Conservation (phyloP, 1,140 invertebrate genomes). For the Caenorhabditis briggsae region DNA sequence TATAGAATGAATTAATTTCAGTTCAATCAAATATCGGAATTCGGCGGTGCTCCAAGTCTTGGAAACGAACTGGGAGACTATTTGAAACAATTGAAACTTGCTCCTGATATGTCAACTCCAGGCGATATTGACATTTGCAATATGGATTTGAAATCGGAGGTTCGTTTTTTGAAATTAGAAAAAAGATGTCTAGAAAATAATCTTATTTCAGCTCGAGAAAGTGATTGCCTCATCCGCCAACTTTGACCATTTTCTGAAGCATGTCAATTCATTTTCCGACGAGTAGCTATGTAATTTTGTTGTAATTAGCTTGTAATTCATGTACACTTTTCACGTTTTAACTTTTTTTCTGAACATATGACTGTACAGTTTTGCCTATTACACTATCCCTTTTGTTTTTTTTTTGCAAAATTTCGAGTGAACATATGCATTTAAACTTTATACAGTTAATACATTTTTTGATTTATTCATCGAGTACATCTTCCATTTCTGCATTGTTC, state of each 20-base stretch:
- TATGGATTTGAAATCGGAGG: constrained; percentile 26
- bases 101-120: neutral
- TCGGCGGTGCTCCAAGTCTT: constrained; percentile 30
- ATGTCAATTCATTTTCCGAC: constrained; percentile 45
- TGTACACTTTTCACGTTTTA: constrained; percentile 31
- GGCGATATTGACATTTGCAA: constrained; percentile 46
- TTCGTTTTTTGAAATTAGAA: neutral
- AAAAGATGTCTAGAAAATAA: neutral
- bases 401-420: neutral
- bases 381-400: neutral
- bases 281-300: neutral
- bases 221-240: neutral
- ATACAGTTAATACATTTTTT: neutral
- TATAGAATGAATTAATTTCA: no score
- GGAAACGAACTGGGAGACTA: constrained; percentile 42
- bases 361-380: no score
- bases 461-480: neutral
- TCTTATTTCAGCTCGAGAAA: constrained; percentile 22
- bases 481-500: constrained; percentile 44
- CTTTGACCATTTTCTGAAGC: constrained; percentile 24
- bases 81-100: constrained; percentile 33
- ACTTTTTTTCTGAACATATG: no score
- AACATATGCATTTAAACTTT: neutral
- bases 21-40: neutral
- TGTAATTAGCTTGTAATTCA: neutral